phyloP scores from a whole-genome alignment of 2,113 vertebrate species.

The Psilopsiagon aurifrons region DNA sequence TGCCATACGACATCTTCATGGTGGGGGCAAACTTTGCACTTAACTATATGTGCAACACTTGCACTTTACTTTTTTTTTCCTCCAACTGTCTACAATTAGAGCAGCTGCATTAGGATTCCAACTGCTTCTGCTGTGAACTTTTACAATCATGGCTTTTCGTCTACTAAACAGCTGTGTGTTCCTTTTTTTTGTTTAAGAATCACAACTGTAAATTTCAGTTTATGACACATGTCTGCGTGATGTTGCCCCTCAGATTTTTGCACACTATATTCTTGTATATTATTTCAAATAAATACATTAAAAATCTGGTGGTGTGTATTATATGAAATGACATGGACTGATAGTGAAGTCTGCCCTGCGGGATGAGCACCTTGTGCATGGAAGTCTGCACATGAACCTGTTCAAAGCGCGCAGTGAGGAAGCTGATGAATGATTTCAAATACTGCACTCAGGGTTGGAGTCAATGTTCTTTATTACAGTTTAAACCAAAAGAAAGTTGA shows the following conservation, averaged over 20 bases:
- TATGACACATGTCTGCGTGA: slow-evolving; percentile 86
- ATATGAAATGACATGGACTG: background rate
- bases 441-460: background rate
- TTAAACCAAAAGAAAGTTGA: background rate
- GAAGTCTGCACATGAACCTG: background rate
- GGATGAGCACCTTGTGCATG: accelerated
- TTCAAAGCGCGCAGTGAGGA: background rate
- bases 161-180: slow-evolving; percentile 78
- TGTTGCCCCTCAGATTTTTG: slow-evolving; percentile 92
- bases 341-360: background rate
- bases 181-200: slow-evolving; percentile 76
- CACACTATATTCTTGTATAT: slow-evolving; percentile 99
- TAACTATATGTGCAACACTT: slow-evolving; percentile 80
- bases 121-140: slow-evolving; percentile 76
- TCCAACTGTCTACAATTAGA: slow-evolving; percentile 74
- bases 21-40: slow-evolving; percentile 86
- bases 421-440: background rate
- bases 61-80: slow-evolving; percentile 83
- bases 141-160: slow-evolving; percentile 83
- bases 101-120: slow-evolving; percentile 65
- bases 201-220: slow-evolving; percentile 83
- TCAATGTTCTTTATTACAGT: slow-evolving; percentile 34
- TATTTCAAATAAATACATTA: slow-evolving; percentile 96
- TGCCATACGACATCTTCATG: slow-evolving; percentile 76
- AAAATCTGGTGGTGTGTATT: slow-evolving; percentile 63